Evolutionary conservation across 2,113 vertebrate species (phyloP), one percentile per base, ranked within the genome.

Genomic region (Gymnorhina tibicen): DNA sequence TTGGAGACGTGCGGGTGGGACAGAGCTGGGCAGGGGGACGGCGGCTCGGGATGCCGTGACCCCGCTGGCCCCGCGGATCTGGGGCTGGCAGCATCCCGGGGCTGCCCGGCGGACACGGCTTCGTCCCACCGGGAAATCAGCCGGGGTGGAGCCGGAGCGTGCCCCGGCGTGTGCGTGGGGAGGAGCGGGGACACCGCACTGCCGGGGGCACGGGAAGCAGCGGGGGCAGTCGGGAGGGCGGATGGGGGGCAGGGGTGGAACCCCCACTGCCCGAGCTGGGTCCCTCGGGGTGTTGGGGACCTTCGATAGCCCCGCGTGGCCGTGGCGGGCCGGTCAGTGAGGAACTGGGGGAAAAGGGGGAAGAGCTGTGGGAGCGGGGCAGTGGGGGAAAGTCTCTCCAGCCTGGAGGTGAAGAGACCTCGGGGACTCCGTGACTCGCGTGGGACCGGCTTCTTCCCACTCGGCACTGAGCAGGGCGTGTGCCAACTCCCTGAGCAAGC

Each of bases 41-140:
- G 28, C 33, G 23, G 18, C 23, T 58, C 5, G 2, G 52, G 49
- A 4, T 41, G 72, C 72, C 4, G 0, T 11, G 72, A 21, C 21
- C 39, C 26, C 19, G 0, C 37, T 52, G 0, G 3, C 8, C 10
- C 63, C 35, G 0, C 3, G 46, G 86, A 7, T 44, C 9, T 0
- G 3, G 77, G 30, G 7, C 7, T 0, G 14, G 63, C 49, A n/a
- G 44, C 58, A 3, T 4, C 66, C 19, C 8, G 1, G 41, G 16
- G 52, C 28, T 27, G 44, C 55, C 28, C 4, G 0, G 20, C 10
- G 69, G 17, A 21, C 55, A 7, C 21, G 0, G 60, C 69, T 78
- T 13, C 1, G 3, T 17, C 7, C 52, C 42, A 10, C 52, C 0
- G 27, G 69, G 69, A 67, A 42, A 42, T 18, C 37, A 15, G 6